Evolutionary conservation across 2,797 vertebrate genomes (phyloP), one percentile per base, ranked within the genome.

Genomic region (Hypotaenidia okinawae): DNA sequence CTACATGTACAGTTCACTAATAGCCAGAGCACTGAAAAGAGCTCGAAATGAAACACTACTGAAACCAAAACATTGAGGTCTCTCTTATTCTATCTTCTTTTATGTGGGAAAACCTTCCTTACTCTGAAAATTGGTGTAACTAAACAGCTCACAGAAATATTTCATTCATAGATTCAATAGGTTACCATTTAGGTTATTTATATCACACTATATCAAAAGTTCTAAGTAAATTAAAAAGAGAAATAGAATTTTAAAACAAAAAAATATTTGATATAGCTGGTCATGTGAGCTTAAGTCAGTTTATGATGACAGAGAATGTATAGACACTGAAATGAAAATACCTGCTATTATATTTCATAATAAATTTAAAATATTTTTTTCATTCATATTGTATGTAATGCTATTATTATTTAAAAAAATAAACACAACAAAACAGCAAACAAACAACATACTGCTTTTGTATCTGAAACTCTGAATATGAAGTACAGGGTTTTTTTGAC

Each of bases 241-340:
- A 16, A n/a, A 0, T 5, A 66, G 14, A n/a, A 0, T 4, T 6
- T 37, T 24, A 51, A 24, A 52, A 52, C 1, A 73, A 6, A 1
- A 22, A 90, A 63, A 1, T 1, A 55, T 59, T 72, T 75, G 4
- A 13, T 66, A 22, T 47, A 24, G 43, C 13, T 77, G 18, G 57
- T 57, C 62, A 32, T 4, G 5, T 54, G 16, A 37, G 49, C 19
- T 61, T 63, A 37, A 63, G 39, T 62, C 21, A 41, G 5, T 37
- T 73, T 70, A 27, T 86, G 33, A 55, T 30, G 2, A 88, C 3
- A 43, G 12, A 37, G 28, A 43, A 84, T 37, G 9, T 47, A 67
- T 10, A 89, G 39, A 72, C 28, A 79, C 16, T 37, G 47, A 75
- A 90, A 67, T 52, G 37, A 95, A 93, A 87, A 57, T 27, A 67